Percentiles rank a stretch among this genome's conserved stretches.
These are phyloP conservation scores for Acanthopagrus latus DNA, from an alignment of 2,797 vertebrate species.

Conservation along the genomic window DNA sequence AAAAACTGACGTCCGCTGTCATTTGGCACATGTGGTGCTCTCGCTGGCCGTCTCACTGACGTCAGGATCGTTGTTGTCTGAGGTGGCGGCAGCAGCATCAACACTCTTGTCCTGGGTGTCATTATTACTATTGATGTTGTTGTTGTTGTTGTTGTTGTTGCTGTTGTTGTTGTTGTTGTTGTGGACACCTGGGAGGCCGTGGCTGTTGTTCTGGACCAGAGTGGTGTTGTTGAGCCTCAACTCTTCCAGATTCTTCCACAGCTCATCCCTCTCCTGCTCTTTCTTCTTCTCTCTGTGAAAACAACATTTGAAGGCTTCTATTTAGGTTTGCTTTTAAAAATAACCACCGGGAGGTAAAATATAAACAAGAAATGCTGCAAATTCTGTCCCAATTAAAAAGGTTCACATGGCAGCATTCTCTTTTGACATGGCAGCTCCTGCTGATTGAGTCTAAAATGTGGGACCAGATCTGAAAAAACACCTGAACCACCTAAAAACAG, in stretches of 20 bases:
- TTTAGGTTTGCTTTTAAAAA: neutral
- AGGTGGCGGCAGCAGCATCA: slow-evolving; percentile 11
- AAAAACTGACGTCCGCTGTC: slow-evolving; percentile 81
- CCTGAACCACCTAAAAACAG: no score
- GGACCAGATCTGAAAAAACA: neutral
- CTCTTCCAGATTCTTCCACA: slow-evolving; percentile 96
- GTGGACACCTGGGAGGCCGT: slow-evolving; percentile 82
- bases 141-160: slow-evolving; percentile 83
- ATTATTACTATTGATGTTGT: slow-evolving; percentile 74
- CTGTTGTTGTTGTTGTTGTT: slow-evolving; percentile 77
- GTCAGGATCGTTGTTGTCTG: slow-evolving; percentile 49
- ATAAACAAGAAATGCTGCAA: no score
- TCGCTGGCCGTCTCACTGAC: slow-evolving; percentile 35
- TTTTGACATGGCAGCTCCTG: neutral
- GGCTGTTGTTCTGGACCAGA: slow-evolving; percentile 90
- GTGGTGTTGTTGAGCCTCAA: slow-evolving; percentile 85
- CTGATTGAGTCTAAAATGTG: neutral
- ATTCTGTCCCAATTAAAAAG: neutral
- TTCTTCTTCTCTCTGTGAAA: slow-evolving; percentile 94
- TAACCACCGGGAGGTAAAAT: neutral
- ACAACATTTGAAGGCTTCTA: neutral
- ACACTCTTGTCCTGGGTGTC: slow-evolving; percentile 53
- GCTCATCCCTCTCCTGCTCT: slow-evolving; percentile 96
- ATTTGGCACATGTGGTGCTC: slow-evolving; percentile 85
- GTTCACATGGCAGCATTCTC: no score